phyloP scores from a whole-genome alignment of 2,113 vertebrate genomes.

The Bothrops jararaca region DNA sequence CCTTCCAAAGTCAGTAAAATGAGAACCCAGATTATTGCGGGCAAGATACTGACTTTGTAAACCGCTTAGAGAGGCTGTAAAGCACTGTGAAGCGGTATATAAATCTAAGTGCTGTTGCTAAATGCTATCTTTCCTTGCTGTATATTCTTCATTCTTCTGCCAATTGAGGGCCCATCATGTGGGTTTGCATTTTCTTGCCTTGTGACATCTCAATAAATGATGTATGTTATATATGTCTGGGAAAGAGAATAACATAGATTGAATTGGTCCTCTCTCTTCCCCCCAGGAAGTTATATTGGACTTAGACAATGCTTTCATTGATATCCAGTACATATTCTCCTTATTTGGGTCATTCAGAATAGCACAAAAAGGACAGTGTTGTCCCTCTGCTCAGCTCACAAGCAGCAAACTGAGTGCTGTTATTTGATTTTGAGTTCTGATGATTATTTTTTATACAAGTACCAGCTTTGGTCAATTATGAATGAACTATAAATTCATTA shows the following conservation, averaged over 20 bases:
- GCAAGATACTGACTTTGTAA: no score
- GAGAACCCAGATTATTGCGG: no score
- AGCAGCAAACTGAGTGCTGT: neutral
- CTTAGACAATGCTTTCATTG: neutral
- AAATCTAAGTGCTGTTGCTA: no score
- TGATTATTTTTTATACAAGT: conserved; percentile 12
- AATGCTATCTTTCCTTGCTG: conserved; percentile 2
- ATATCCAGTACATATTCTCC: neutral
- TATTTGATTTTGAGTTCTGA: conserved; percentile 14
- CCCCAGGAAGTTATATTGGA: conserved; percentile 9
- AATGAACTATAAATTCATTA: conserved; percentile 46
- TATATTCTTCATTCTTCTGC: neutral
- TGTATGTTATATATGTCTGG: conserved; percentile 12
- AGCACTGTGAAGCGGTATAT: no score
- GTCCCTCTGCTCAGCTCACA: conserved; percentile 3
- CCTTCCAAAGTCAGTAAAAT: no score
- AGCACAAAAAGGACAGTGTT: conserved; percentile 13
- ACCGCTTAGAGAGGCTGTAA: no score
- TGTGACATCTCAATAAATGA: neutral
- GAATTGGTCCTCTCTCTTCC: neutral
- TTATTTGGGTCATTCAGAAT: neutral
- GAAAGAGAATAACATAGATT: neutral
- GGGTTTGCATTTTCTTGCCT: conserved; percentile 8
- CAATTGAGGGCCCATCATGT: neutral
- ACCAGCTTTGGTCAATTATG: neutral